Evolutionary conservation across 2,888 invertebrate species (phyloP), one percentile per base, ranked within the genome.

Genomic region (Rutpela maculata): DNA sequence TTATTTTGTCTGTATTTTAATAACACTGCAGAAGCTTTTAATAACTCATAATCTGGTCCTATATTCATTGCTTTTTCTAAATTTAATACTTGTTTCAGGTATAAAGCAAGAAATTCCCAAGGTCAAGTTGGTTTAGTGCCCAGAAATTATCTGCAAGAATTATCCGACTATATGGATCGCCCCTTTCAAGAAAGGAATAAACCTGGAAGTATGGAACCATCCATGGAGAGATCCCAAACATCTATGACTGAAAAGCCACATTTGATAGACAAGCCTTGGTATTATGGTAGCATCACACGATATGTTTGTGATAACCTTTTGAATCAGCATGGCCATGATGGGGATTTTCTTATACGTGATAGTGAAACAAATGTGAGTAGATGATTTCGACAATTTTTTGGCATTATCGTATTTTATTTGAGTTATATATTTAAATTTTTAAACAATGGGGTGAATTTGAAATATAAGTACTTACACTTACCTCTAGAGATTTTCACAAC

Each of bases 321-420:
- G 89, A 97, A 97, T 91, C 96, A 97, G 89, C 96, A 96, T 90
- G 99, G 98, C 18, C 96, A 96, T 88, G 98, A 99, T 91, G 99
- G 99, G 12, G 99, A 99, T 91, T 99, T 98, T 92, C 95, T 99
- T 88, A 98, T 99, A 87, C 92, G 99, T 85, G 99, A 99, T 91
- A 98, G 98, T 89, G 99, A 99, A 93, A 99, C 99, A 86, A 99
- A 99, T 91, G 99, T 99, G 90, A 95, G 96, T 81, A 70, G 68
- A 12, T 7, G 4, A 50, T n/a, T n/a, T n/a, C n/a, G n/a, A n/a
- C n/a, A n/a, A n/a, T n/a, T n/a, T n/a, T n/a, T n/a, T 26, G 22
- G 2, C 22, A 26, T 26, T 26, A 26, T 26, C 4, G 22, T 26
- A 3, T 26, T 26, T n/a, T 35, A 3, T 35, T 22, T 22, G 31